phyloP scores from a whole-genome alignment of 2,113 vertebrate species.

The Macrotus californicus region DNA sequence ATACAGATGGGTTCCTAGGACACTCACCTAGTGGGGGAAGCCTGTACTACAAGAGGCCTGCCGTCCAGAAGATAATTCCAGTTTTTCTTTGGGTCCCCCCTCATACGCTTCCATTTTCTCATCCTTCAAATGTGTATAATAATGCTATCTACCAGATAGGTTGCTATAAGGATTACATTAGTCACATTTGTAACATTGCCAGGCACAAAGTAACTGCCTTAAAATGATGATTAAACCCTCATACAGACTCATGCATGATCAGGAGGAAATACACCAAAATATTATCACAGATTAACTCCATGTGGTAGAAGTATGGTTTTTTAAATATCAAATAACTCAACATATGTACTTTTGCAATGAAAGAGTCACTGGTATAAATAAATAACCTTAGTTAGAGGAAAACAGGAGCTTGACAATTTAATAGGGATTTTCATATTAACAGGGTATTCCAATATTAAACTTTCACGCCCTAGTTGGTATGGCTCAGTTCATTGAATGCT shows the following conservation, averaged over 20 bases:
- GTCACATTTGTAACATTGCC: background rate
- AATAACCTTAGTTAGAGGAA: background rate
- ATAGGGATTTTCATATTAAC: background rate
- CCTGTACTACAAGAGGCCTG: no score
- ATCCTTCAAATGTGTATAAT: slow-evolving; percentile 13
- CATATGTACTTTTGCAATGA: background rate
- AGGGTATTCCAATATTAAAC: background rate
- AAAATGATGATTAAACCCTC: background rate
- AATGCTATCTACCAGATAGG: background rate
- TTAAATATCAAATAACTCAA: background rate
- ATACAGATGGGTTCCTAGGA: no score
- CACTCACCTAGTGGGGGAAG: no score
- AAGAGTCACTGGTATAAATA: background rate
- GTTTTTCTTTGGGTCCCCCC: no score
- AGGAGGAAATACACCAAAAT: slow-evolving; percentile 1
- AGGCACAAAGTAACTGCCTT: background rate
- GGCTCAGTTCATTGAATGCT: no score
- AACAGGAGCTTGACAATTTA: background rate
- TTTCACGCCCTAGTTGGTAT: background rate
- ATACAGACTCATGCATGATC: background rate
- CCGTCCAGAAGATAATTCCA: no score
- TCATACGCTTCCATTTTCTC: background rate
- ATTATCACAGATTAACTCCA: background rate
- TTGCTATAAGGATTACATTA: background rate
- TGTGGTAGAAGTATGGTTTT: background rate